Conservation (phyloP, 2,113 vertebrate species). For the Gymnogyps californianus region DNA sequence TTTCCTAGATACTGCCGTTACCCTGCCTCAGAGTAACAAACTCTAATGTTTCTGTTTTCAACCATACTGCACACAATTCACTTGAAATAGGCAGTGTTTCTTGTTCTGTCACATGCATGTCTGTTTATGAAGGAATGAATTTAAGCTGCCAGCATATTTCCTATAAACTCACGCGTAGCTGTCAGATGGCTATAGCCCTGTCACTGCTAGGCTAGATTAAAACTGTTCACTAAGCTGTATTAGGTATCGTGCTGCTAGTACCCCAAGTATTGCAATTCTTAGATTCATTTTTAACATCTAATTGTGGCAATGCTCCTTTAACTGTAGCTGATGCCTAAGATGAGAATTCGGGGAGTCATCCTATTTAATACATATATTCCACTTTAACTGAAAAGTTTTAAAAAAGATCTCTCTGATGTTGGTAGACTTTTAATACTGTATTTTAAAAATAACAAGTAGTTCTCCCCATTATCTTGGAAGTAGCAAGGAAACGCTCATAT, state of each 20-base stretch:
- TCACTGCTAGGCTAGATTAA: neutral
- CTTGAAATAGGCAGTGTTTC: neutral
- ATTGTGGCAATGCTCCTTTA: neutral
- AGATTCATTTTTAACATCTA: neutral
- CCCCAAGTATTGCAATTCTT: neutral
- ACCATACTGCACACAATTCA: neutral
- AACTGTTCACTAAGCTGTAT: neutral
- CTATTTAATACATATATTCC: neutral
- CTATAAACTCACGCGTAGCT: neutral
- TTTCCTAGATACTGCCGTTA: neutral
- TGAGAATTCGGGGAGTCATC: neutral
- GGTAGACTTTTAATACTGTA: neutral
- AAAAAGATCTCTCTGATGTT: neutral
- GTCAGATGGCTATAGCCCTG: neutral
- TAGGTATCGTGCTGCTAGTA: neutral
- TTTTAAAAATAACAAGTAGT: neutral
- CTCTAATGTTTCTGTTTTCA: neutral
- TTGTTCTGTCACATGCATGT: neutral
- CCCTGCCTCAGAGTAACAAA: neutral
- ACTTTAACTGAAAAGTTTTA: neutral
- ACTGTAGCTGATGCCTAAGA: neutral
- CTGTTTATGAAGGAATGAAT: neutral
- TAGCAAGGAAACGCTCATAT: neutral
- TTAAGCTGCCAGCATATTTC: neutral
- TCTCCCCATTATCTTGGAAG: neutral